phyloP scores from a whole-genome alignment of 2,797 vertebrate genomes.

The Pterois miles region DNA sequence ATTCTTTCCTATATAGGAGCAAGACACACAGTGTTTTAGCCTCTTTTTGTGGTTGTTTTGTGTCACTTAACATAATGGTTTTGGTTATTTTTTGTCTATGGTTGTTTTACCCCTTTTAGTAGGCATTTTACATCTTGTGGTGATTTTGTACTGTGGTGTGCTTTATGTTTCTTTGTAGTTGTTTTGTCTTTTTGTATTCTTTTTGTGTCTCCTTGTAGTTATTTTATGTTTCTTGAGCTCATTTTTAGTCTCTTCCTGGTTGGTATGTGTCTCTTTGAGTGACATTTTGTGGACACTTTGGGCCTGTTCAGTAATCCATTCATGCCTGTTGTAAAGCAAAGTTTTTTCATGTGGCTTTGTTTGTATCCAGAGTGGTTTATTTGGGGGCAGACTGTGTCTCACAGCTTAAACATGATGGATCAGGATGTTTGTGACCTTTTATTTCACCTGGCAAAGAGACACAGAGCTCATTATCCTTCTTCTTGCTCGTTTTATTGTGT shows the following conservation, averaged over 20 bases:
- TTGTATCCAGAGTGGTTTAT: neutral
- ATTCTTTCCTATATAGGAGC: too few species aligned
- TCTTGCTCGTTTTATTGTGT: neutral
- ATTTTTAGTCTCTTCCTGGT: too few species aligned
- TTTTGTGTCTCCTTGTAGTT: neutral
- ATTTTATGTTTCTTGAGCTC: neutral
- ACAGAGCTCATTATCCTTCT: neutral
- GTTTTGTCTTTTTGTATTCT: too few species aligned
- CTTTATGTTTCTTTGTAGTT: too few species aligned
- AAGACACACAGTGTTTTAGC: too few species aligned
- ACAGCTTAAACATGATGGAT: neutral
- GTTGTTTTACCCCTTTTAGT: too few species aligned
- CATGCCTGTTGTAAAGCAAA: accelerated
- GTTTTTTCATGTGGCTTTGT: neutral
- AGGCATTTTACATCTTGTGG: too few species aligned
- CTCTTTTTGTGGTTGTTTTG: too few species aligned
- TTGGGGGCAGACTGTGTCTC: neutral
- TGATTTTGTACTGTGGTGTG: too few species aligned
- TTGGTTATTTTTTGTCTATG: too few species aligned
- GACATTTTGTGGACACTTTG: neutral
- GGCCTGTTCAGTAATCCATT: neutral
- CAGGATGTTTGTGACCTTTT: neutral
- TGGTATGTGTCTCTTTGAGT: too few species aligned
- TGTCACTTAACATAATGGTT: too few species aligned
- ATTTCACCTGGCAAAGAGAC: neutral